These are phyloP conservation scores for Fragariocoptes setiger DNA, from an alignment of 1,140 invertebrate species.

Conservation along the genomic window DNA sequence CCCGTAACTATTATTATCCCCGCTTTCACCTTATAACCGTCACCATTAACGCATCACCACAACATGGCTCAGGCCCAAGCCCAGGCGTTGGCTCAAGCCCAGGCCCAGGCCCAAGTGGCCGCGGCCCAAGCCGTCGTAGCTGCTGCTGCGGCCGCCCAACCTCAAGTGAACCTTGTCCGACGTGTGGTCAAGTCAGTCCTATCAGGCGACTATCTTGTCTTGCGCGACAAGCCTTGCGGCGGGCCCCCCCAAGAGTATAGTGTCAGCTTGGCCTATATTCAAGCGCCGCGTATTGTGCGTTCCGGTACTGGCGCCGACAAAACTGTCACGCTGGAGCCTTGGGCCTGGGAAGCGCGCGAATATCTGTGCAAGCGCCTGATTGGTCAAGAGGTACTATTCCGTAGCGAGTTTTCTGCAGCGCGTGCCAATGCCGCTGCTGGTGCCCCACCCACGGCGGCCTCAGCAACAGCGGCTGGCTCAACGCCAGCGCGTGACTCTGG, in stretches of 20 bases:
- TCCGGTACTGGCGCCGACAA: slow-evolving; percentile 25
- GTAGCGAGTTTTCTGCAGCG: slow-evolving; percentile 69
- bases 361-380: slow-evolving; percentile 78
- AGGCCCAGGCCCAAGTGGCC: not conserved
- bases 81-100: not conserved
- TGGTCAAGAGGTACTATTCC: slow-evolving; percentile 62
- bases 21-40: no score
- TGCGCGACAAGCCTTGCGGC: slow-evolving; percentile 36
- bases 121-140: not conserved
- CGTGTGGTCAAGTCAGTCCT: slow-evolving; percentile 27
- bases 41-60: no score
- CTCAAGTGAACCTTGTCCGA: not conserved
- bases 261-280: slow-evolving; percentile 55
- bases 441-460: slow-evolving; percentile 22
- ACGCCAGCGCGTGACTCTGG: slow-evolving; percentile 6
- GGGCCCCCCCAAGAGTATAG: slow-evolving; percentile 68
- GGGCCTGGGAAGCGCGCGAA: slow-evolving; percentile 85
- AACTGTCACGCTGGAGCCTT: slow-evolving; percentile 26
- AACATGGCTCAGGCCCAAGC: no score
- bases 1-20: no score
- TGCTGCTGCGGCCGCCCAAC: not conserved
- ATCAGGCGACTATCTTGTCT: slow-evolving; percentile 59
- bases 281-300: slow-evolving; percentile 60
- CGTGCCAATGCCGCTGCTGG: slow-evolving; percentile 33
- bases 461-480: slow-evolving; percentile 29